These are phyloP conservation scores for Hartigia nigra DNA, from an alignment of 2,888 invertebrate genomes.

Conservation along the genomic window DNA sequence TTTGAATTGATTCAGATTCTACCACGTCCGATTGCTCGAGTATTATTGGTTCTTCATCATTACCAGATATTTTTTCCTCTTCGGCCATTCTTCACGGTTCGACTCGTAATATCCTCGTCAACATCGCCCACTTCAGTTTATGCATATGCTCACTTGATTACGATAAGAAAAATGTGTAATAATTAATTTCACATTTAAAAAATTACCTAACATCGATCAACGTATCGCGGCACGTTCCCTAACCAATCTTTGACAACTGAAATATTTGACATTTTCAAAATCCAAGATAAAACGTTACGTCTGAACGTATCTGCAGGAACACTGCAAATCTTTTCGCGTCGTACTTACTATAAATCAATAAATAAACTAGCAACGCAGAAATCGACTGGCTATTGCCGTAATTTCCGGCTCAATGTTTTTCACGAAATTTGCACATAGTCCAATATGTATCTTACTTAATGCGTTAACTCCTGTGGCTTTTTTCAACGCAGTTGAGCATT, in stretches of 20 bases:
- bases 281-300: neutral
- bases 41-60: neutral
- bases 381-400: neutral
- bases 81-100: neutral
- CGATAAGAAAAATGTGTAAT: neutral
- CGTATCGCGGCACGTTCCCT: neutral
- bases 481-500: neutral
- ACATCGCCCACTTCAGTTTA: neutral
- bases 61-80: neutral
- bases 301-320: neutral
- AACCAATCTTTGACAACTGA: neutral
- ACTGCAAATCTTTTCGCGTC: neutral
- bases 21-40: neutral
- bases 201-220: neutral
- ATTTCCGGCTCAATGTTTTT: neutral
- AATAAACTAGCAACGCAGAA: neutral
- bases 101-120: neutral
- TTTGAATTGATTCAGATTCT: neutral
- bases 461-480: too few relatives aligned
- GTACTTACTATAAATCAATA: neutral
- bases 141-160: neutral
- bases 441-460: too few relatives aligned
- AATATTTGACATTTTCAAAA: neutral
- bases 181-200: neutral
- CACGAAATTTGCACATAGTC: neutral